These are phyloP conservation scores for Apogon hyalosoma DNA, from an alignment of 2,797 vertebrate species.

Conservation along the genomic window DNA sequence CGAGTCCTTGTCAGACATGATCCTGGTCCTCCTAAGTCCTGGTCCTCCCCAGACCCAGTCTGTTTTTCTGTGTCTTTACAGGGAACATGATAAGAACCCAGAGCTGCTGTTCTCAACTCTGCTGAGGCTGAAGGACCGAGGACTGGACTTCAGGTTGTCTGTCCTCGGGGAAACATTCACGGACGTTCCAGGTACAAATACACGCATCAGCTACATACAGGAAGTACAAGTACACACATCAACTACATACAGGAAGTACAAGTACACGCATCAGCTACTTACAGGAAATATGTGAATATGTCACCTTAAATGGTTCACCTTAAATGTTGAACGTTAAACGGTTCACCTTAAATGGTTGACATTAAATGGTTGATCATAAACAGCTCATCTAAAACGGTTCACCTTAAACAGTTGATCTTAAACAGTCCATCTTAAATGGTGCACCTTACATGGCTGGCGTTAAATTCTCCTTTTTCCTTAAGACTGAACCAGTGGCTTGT, in stretches of 20 bases:
- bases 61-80: constrained; percentile 68
- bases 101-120: constrained; percentile 92
- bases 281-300: too few species aligned
- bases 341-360: too few species aligned
- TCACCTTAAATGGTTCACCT: too few species aligned
- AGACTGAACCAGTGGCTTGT: too few species aligned
- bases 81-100: constrained; percentile 98
- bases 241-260: constrained; percentile 72
- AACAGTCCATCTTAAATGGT: too few species aligned
- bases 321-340: too few species aligned
- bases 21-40: neutral
- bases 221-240: too few species aligned
- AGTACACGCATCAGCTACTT: constrained; percentile 3
- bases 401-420: too few species aligned
- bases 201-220: neutral
- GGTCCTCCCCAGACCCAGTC: neutral
- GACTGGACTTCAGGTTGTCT: constrained; percentile 88
- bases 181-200: constrained; percentile 91
- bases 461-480: too few species aligned
- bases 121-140: constrained; percentile 88
- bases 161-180: constrained; percentile 94
- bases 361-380: too few species aligned
- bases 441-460: too few species aligned
- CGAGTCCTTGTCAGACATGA: neutral
- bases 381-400: too few species aligned